These are phyloP conservation scores for Edolisoma coerulescens DNA, from an alignment of 2,113 vertebrate species.

Conservation along the genomic window DNA sequence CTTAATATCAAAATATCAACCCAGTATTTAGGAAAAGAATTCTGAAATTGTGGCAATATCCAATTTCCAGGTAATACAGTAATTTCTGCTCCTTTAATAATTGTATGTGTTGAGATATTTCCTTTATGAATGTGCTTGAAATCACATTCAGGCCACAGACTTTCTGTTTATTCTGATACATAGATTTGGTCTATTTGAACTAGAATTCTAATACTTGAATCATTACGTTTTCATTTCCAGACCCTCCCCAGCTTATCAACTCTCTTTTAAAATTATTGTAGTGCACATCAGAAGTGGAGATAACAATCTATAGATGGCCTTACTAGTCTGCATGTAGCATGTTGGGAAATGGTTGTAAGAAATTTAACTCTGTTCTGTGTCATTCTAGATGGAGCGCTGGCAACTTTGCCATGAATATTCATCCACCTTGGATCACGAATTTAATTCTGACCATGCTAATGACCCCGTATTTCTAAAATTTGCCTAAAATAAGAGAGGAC, in stretches of 20 bases:
- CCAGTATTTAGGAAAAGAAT: not conserved
- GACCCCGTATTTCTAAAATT: not conserved
- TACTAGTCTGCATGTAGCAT: not conserved
- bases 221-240: not conserved
- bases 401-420: not conserved
- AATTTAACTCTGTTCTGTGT: not conserved
- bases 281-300: not conserved
- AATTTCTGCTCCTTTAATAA: not conserved
- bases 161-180: not conserved
- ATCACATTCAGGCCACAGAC: not conserved
- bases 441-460: not conserved
- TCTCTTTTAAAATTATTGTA: not conserved
- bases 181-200: not conserved
- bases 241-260: not conserved
- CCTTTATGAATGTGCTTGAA: not conserved
- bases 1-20: not conserved
- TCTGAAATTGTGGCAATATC: not conserved
- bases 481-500: not conserved
- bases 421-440: not conserved
- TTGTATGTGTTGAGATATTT: not conserved
- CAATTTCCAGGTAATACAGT: not conserved
- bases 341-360: not conserved
- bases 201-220: not conserved
- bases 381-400: fast-evolving
- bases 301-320: not conserved